Base-by-base conservation (phyloP, 2,113 vertebrate genomes). In the Hipposideros armiger region DNA sequence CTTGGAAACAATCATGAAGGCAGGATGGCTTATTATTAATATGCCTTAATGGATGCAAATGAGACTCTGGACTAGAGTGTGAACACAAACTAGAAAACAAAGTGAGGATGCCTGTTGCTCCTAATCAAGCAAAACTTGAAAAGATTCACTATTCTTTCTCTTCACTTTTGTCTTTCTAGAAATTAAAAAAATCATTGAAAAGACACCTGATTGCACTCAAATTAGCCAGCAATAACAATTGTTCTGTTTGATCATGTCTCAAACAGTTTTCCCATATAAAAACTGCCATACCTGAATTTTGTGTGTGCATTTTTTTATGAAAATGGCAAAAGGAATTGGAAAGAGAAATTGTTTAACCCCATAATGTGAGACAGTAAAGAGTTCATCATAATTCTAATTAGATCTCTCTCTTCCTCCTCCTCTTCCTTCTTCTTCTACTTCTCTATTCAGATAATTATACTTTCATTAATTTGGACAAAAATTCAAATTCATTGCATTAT, bases 11-110 rank as follows among this genome's bases (percentile, higher is more conserved):
- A 89, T 82, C 40, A 32, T 74, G 66, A 94, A 89, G 40, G 26
- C 40, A 91, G 22, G 20, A 62, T 32, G 62, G 22, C 50, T 86
- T 88, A 77, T 90, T 90, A 72, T 69, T 87, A 90, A 85, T 90
- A 87, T 87, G 16, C 5, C 69, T 90, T 91, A 28, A 32, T 80
- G 24, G 26, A 72, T 77, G n/a, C 67, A 93, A 76, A 73, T 74
- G 32, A 91, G 19, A 72, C 52, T 87, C 40, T 42, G 32, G 32
- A 20, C 54, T 86, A n/a, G 2, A 67, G 66, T 3, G 70, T 60
- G n/a, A 89, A 54, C 5, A 42, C 77, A 86, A 93, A 67, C 32
- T 69, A 77, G 80, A 81, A 92, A 94, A 54, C 47, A 88, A 96
- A 88, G n/a, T 54, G 10, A 90, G 67, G 40, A 69, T 40, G 30